These are phyloP conservation scores for Botia almorhae DNA, from an alignment of 2,797 vertebrate genomes.

Conservation along the genomic window DNA sequence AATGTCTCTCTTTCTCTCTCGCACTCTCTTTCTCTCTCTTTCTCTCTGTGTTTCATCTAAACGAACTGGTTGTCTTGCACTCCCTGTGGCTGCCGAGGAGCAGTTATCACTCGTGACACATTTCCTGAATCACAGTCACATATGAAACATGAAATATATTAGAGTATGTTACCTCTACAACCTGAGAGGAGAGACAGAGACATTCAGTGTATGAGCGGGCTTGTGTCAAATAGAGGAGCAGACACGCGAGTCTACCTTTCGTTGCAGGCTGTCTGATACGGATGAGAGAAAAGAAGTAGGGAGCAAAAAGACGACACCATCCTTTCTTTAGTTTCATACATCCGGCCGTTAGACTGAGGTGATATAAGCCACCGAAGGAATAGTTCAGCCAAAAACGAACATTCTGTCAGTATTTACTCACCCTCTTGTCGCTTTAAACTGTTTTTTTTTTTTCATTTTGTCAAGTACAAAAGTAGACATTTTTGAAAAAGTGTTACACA, in stretches of 20 bases:
- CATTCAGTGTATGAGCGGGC: background rate
- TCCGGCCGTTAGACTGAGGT: background rate
- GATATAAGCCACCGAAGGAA: background rate
- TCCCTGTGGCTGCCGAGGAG: background rate
- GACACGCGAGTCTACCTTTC: background rate
- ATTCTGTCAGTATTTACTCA: background rate
- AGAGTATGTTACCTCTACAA: conserved; percentile 9
- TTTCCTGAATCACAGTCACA: conserved; percentile 10
- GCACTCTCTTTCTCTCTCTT: conserved; percentile 2
- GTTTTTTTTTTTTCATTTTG: background rate
- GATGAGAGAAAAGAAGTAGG: background rate
- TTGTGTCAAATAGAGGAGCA: background rate
- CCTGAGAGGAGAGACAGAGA: conserved; percentile 9
- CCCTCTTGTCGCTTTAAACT: background rate
- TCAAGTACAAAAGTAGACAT: background rate
- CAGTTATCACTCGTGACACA: conserved; percentile 26
- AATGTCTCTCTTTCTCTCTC: conserved; percentile 9
- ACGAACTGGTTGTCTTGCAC: conserved; percentile 13
- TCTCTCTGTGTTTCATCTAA: conserved; percentile 15
- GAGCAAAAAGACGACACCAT: background rate
- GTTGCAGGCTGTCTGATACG: conserved; percentile 1
- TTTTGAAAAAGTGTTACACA: background rate
- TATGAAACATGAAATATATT: conserved; percentile 27
- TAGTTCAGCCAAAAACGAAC: background rate
- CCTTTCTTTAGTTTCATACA: background rate